phyloP scores from a whole-genome alignment of 35 echinoderm and acorn worm species.

The Diadema setosum region DNA sequence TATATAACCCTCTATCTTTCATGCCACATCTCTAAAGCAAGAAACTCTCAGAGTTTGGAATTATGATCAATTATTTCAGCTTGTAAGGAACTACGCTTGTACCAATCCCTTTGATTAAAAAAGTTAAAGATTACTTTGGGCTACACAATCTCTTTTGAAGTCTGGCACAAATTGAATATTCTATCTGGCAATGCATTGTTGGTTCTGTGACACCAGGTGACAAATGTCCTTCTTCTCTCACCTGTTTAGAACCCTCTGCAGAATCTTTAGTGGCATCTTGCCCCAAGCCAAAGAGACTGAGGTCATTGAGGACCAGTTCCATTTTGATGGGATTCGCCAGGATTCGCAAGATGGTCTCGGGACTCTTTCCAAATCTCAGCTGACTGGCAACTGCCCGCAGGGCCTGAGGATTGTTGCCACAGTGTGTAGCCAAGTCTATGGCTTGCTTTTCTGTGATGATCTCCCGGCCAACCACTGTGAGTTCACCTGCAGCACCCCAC shows the following conservation, averaged over 20 bases:
- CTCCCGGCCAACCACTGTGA: not conserved
- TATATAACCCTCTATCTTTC: too few relatives aligned
- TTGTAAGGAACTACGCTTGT: too few relatives aligned
- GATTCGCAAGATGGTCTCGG: not conserved
- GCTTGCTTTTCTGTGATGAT: not conserved
- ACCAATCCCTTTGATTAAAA: too few relatives aligned
- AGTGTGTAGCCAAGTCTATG: conserved; percentile 16
- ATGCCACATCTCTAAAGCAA: too few relatives aligned
- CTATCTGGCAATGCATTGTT: too few relatives aligned
- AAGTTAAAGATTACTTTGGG: too few relatives aligned
- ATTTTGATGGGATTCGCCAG: conserved; percentile 5
- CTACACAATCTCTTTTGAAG: too few relatives aligned
- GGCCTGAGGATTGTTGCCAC: conserved; percentile 57
- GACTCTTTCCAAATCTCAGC: not conserved
- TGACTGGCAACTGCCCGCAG: conserved; percentile 38
- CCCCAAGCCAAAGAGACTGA: not conserved
- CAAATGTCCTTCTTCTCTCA: not conserved
- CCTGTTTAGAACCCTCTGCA: not conserved
- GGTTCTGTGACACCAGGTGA: too few relatives aligned
- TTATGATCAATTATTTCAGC: too few relatives aligned
- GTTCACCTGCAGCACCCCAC: not conserved
- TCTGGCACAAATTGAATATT: too few relatives aligned
- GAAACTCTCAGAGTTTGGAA: too few relatives aligned
- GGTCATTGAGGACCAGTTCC: not conserved
- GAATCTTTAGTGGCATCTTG: not conserved